phyloP scores from a whole-genome alignment of 2,888 invertebrate genomes.

The Pteria penguin region DNA sequence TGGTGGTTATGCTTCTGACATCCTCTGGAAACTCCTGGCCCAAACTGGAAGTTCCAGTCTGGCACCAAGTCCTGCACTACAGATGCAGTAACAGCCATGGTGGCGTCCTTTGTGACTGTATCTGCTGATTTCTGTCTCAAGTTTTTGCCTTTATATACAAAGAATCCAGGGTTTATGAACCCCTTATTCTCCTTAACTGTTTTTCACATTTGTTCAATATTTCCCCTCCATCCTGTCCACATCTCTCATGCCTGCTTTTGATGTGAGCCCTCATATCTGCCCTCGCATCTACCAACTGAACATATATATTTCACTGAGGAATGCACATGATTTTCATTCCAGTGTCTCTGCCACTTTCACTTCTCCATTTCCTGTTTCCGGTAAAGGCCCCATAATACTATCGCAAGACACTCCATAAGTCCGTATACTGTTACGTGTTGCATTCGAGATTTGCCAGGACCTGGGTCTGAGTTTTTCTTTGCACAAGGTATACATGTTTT shows the following conservation, averaged over 20 bases:
- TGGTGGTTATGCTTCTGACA: neutral
- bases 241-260: neutral
- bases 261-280: slow-evolving; percentile 10
- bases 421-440: slow-evolving; percentile 23
- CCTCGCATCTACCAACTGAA: neutral
- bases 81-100: neutral
- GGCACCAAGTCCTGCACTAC: neutral
- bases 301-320: neutral
- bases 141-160: neutral
- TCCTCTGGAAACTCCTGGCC: neutral
- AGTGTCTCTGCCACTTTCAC: neutral
- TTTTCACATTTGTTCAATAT: neutral
- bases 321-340: neutral
- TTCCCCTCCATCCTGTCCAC: neutral
- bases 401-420: slow-evolving; percentile 34
- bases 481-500: slow-evolving; percentile 19
- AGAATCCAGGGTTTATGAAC: neutral
- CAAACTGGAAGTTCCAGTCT: neutral
- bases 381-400: slow-evolving; percentile 45
- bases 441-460: slow-evolving; percentile 27
- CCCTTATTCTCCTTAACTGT: neutral
- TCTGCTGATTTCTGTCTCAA: neutral
- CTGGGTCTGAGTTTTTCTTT: slow-evolving; percentile 13
- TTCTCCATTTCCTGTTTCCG: slow-evolving; percentile 3
- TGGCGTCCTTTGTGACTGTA: neutral